A percentile compares a stretch with the other conserved stretches of the same genome.
Conservation (phyloP, 2,797 vertebrate species). For the Pteronotus mesoamericanus region DNA sequence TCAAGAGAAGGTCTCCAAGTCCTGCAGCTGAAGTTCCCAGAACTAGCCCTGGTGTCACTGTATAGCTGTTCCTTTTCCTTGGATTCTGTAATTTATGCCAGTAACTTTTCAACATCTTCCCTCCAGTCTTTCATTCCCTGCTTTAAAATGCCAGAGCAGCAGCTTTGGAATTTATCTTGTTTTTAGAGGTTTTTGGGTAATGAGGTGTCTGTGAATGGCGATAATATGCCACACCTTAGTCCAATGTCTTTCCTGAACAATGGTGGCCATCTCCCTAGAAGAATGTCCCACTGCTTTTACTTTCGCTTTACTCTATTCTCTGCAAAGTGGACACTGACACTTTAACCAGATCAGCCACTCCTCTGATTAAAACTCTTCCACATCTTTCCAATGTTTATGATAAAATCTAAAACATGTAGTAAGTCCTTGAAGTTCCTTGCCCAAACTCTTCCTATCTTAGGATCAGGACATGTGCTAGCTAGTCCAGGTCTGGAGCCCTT, state of each 20-base stretch:
- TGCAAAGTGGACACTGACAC: not conserved
- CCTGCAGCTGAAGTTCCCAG: not conserved
- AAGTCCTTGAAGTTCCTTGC: not conserved
- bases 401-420: not conserved
- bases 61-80: not conserved
- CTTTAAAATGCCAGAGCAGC: not conserved
- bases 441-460: not conserved
- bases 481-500: not conserved
- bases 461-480: not conserved
- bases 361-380: not conserved
- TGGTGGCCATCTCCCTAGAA: not conserved
- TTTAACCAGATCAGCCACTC: not conserved
- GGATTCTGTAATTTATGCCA: not conserved
- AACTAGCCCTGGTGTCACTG: not conserved
- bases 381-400: not conserved
- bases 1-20: not conserved
- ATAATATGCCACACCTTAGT: not conserved
- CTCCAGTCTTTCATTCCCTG: not conserved
- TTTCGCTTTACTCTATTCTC: not conserved
- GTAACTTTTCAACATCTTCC: not conserved
- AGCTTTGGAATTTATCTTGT: not conserved
- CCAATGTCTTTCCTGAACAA: not conserved
- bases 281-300: not conserved
- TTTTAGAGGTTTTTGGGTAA: not conserved
- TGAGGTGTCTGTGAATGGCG: not conserved